These are phyloP conservation scores for Crocidura indochinensis DNA, from an alignment of 2,797 vertebrate species.

Conservation along the genomic window DNA sequence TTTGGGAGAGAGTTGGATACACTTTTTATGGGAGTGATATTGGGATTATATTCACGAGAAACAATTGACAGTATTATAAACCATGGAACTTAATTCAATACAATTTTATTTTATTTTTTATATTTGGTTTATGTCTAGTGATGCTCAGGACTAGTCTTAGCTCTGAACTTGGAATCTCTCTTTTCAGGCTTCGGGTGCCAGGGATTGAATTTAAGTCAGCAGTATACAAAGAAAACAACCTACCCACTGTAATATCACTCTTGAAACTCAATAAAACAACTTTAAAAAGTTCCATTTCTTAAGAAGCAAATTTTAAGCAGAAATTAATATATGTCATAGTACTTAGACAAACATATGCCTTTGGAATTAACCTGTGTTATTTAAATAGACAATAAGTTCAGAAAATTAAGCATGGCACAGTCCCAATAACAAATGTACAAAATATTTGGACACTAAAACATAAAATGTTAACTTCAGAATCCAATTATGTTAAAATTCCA, in stretches of 20 bases:
- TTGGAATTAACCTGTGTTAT: background rate
- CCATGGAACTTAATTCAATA: background rate
- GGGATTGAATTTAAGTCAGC: no score
- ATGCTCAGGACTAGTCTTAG: no score
- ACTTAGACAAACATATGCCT: background rate
- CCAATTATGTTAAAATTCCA: background rate
- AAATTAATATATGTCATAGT: background rate
- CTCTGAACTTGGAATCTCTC: no score
- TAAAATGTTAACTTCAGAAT: background rate
- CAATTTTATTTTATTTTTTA: no score
- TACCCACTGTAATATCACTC: no score
- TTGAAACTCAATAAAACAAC: no score
- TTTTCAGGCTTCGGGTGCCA: no score
- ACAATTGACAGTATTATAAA: background rate
- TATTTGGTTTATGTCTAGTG: no score
- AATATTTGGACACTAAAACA: background rate
- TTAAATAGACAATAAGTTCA: background rate
- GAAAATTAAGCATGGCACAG: background rate
- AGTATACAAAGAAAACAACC: no score
- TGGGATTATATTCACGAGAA: no score
- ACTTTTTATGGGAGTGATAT: background rate
- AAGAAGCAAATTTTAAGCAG: background rate
- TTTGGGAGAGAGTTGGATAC: no score
- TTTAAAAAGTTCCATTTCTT: background rate
- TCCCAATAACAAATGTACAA: background rate